Evolutionary conservation across 2,113 vertebrate species (phyloP), one percentile per base, ranked within the genome.

Genomic region (Patagioenas fasciata): DNA sequence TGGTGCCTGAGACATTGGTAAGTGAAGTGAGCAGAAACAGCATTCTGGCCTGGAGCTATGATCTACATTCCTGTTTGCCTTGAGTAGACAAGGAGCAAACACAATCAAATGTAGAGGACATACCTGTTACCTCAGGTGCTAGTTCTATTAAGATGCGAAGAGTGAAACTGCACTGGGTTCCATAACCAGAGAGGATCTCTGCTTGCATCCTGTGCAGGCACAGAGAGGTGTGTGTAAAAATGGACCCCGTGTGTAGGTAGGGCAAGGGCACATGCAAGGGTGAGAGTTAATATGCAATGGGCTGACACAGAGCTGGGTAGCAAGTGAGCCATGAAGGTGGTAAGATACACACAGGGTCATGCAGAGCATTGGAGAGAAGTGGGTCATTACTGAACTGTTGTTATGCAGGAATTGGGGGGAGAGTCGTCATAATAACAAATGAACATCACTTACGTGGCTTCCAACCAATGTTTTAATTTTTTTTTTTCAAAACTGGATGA

Each of bases 221-320:
- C n/a, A 78, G 51, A 11, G 3, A 29, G 4, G 5, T 7, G 1
- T 28, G 12, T 62, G 32, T 34, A 13, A 57, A 60, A 92, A 38
- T 2, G 4, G 24, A 61, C 16, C 14, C 15, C 19, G 44, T 47
- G 3, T 32, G 42, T 12, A 53, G 34, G 15, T 18, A 4, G 0
- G 11, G 12, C 36, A 58, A 70, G 6, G 17, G 21, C 0, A 0
- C 15, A 32, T 5, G 20, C 16, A 11, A 18, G 40, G 18, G 6
- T 70, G 36, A 88, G 61, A 58, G 54, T 5, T 17, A 38, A 25
- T 29, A 5, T 7, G 5, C 6, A 26, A 2, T 13, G n/a, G 36
- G 4, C 34, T 81, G 48, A 11, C n/a, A 58, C 9, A 62, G 56
- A 61, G 48, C 18, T 48, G 23, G 50, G 38, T 23, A 62, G 74